Percentiles rank a stretch among this genome's conserved stretches.
Conservation (phyloP, 2,113 vertebrate genomes). For the Tautogolabrus adspersus region DNA sequence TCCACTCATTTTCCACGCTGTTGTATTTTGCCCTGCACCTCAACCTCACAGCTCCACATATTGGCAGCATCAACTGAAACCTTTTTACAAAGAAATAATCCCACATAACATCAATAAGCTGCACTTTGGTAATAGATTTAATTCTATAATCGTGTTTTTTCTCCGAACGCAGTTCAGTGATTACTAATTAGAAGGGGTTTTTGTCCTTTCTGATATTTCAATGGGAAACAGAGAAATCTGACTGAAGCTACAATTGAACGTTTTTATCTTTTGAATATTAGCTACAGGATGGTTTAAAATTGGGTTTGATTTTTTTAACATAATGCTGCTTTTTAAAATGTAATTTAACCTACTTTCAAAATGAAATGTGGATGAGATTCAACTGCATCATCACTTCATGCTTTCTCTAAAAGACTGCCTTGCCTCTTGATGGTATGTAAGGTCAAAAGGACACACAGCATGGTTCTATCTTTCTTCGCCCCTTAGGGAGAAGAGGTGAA, state of each 20-base stretch:
- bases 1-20: background rate
- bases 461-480: conserved; percentile 20
- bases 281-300: too few relatives aligned
- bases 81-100: background rate
- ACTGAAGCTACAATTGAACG: too few relatives aligned
- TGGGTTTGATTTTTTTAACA: too few relatives aligned
- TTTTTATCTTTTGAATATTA: too few relatives aligned
- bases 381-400: background rate
- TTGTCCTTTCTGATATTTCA: too few relatives aligned
- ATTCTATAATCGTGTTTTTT: too few relatives aligned
- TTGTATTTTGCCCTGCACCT: too few relatives aligned
- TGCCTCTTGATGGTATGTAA: background rate
- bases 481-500: conserved; percentile 94
- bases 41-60: background rate
- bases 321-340: background rate
- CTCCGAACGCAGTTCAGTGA: background rate
- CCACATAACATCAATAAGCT: background rate
- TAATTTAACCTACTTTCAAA: background rate
- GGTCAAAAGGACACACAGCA: background rate
- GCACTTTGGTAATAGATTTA: too few relatives aligned
- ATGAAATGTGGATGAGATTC: background rate
- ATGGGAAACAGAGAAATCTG: too few relatives aligned
- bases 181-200: background rate
- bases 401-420: background rate
- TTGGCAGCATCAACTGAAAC: background rate